phyloP scores from a whole-genome alignment of 2,797 vertebrate genomes.

The Tragopan temminckii region DNA sequence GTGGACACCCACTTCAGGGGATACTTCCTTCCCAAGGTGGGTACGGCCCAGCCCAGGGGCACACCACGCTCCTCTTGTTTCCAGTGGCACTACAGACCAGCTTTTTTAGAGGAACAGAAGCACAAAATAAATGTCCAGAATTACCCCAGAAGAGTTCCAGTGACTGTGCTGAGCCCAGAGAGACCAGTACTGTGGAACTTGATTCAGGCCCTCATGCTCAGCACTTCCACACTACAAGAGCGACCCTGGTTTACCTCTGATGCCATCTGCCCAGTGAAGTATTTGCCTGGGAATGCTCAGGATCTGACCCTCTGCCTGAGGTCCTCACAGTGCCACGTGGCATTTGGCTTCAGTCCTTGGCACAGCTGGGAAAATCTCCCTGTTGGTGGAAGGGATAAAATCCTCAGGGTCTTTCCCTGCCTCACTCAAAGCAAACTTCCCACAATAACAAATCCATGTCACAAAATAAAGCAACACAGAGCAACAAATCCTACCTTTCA shows the following conservation, averaged over 20 bases:
- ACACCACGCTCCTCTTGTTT: rapidly evolving
- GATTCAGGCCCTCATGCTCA: background rate
- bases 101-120: background rate
- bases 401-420: background rate
- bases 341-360: background rate
- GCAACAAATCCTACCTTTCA: background rate
- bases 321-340: background rate
- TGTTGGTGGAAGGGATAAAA: background rate
- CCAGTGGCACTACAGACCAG: background rate
- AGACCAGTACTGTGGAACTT: background rate
- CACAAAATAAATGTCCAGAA: background rate
- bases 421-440: background rate
- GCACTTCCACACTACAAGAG: background rate
- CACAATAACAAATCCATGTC: background rate
- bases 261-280: background rate
- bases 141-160: background rate
- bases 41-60: background rate
- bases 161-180: background rate
- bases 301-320: background rate
- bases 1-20: conserved; percentile 74
- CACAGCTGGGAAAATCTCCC: background rate
- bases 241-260: background rate
- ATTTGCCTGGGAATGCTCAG: background rate
- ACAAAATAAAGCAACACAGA: background rate
- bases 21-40: conserved; percentile 84